Evolutionary conservation across 2,888 invertebrate genomes (phyloP).

Genomic region (Tetheella fluctuosa): DNA sequence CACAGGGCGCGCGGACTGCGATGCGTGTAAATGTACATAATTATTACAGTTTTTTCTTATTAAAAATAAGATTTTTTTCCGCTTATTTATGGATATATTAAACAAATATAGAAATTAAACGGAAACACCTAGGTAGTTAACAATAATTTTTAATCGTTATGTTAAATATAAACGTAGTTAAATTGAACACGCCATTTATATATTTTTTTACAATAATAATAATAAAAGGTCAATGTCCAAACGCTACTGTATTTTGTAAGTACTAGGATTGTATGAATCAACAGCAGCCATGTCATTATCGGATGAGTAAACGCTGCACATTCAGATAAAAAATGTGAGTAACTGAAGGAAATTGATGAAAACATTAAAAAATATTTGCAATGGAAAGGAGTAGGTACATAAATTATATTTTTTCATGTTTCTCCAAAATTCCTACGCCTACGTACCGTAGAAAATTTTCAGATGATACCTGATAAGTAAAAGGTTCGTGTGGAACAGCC

Average conservation of each 20-base stretch:
- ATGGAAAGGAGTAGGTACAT: too few species aligned
- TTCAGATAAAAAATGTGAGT: conserved; percentile 5
- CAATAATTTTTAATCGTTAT: too few species aligned
- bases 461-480: too few species aligned
- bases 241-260: conserved; percentile 9
- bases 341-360: not conserved
- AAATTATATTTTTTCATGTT: too few species aligned
- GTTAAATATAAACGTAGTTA: not conserved
- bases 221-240: conserved; percentile 34
- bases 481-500: too few species aligned
- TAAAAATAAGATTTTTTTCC: too few species aligned
- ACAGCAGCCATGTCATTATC: conserved; percentile 4
- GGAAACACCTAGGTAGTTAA: too few species aligned
- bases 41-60: not conserved
- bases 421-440: too few species aligned
- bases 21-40: not conserved
- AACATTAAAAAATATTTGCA: not conserved
- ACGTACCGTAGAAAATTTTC: too few species aligned
- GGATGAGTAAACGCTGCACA: conserved; percentile 4
- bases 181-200: not conserved
- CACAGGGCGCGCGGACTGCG: not conserved
- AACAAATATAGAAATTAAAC: too few species aligned
- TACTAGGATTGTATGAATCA: conserved; percentile 1
- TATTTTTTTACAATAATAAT: not conserved
- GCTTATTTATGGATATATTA: too few species aligned